These are phyloP conservation scores for Lymantria dispar DNA, from an alignment of 2,888 invertebrate genomes.

Conservation along the genomic window DNA sequence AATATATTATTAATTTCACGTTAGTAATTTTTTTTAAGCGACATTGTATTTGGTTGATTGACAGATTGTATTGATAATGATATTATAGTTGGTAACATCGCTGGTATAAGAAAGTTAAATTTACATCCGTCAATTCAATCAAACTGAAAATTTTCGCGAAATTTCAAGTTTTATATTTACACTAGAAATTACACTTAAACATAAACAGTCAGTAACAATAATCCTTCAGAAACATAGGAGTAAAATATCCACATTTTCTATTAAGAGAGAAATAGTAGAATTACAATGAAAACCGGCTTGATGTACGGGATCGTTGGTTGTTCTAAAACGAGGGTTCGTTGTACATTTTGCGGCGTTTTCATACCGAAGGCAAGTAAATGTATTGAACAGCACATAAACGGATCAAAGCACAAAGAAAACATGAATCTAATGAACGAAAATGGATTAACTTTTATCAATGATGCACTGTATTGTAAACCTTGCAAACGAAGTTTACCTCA, in stretches of 20 bases:
- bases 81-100: not conserved
- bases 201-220: not conserved
- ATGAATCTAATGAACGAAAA: constrained; percentile 55
- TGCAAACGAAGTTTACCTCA: constrained; percentile 46
- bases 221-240: not conserved
- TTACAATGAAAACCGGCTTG: constrained; percentile 57
- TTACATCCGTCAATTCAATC: constrained; percentile 3
- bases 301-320: constrained; percentile 53
- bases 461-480: constrained; percentile 52
- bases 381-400: constrained; percentile 63
- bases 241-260: not conserved
- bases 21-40: no score
- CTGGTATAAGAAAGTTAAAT: not conserved
- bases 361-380: constrained; percentile 64
- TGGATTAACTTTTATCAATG: constrained; percentile 46
- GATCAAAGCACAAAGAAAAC: constrained; percentile 58
- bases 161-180: constrained; percentile 31
- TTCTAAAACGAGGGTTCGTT: constrained; percentile 61
- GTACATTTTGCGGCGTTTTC: constrained; percentile 59
- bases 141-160: constrained; percentile 35
- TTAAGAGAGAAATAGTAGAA: constrained; percentile 1
- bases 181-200: no score
- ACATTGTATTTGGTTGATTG: no score
- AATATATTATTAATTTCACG: no score
- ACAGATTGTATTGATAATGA: no score